phyloP scores from a whole-genome alignment of 1,140 invertebrate genomes.

The Temnothorax curvispinosus region DNA sequence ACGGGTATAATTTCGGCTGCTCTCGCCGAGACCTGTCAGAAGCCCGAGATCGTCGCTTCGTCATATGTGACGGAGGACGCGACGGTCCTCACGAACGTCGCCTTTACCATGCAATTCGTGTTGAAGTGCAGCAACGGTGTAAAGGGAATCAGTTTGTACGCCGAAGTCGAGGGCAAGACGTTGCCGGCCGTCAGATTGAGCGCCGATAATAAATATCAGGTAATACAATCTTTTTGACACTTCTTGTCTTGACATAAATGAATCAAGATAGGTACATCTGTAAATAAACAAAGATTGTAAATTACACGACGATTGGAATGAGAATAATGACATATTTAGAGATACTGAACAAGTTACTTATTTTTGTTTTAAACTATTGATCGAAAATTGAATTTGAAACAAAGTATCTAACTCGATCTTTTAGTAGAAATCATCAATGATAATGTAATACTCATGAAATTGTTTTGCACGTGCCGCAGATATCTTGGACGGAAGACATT shows the following conservation, averaged over 20 bases:
- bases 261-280: background rate
- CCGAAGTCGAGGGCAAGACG: constrained; percentile 93
- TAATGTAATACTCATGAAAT: background rate
- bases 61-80: constrained; percentile 96
- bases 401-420: background rate
- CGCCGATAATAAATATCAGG: constrained; percentile 92
- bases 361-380: background rate
- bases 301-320: background rate
- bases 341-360: background rate
- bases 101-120: constrained; percentile 91
- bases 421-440: background rate
- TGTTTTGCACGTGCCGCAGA: constrained; percentile 84
- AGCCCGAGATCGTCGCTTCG: constrained; percentile 88
- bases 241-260: background rate
- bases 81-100: constrained; percentile 94
- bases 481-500: constrained; percentile 96
- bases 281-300: background rate
- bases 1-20: constrained; percentile 35
- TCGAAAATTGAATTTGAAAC: background rate
- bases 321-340: background rate
- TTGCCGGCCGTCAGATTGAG: constrained; percentile 91
- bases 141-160: constrained; percentile 91
- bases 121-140: constrained; percentile 89
- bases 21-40: constrained; percentile 85
- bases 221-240: constrained; percentile 76